Evolutionary conservation across 2,113 vertebrate species (phyloP).

Genomic region (Corythoichthys intestinalis): DNA sequence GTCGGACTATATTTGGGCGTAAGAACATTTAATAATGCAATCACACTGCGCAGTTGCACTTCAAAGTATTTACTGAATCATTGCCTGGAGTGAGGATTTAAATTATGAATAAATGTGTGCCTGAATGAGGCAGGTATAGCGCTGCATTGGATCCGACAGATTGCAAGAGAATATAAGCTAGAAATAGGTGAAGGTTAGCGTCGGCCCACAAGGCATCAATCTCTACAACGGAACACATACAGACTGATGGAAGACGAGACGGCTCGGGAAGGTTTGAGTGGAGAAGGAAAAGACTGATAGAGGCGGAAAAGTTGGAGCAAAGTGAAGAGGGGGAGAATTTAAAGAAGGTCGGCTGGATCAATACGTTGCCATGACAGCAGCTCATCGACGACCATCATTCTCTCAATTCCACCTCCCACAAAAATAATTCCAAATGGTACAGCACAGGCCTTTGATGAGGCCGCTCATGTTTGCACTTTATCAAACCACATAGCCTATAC

Average conservation of each 20-base stretch:
- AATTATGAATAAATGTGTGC: slow-evolving; percentile 68
- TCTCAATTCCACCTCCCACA: slow-evolving; percentile 24
- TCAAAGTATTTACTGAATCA: slow-evolving; percentile 70
- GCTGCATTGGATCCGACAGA: slow-evolving; percentile 64
- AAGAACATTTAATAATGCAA: slow-evolving; percentile 68
- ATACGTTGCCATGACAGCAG: slow-evolving; percentile 71
- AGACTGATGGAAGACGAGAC: slow-evolving; percentile 49
- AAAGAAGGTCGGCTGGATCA: slow-evolving; percentile 58
- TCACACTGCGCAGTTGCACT: slow-evolving; percentile 66
- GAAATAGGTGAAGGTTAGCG: slow-evolving; percentile 67
- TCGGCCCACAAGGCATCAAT: slow-evolving; percentile 59
- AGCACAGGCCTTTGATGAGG: not conserved
- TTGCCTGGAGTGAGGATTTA: slow-evolving; percentile 66
- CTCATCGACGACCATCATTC: slow-evolving; percentile 61
- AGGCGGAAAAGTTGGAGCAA: slow-evolving; percentile 37
- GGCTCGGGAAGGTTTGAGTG: slow-evolving; percentile 37
- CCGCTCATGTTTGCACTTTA: not conserved
- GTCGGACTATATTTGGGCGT: slow-evolving; percentile 66
- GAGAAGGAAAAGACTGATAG: slow-evolving; percentile 52
- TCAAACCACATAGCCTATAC: not conserved
- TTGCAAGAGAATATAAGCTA: slow-evolving; percentile 58
- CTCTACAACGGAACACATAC: slow-evolving; percentile 49
- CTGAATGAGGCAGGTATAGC: slow-evolving; percentile 65
- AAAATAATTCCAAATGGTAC: not conserved
- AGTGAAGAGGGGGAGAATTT: slow-evolving; percentile 14